These are phyloP conservation scores for Lottia gigantea DNA, from an alignment of 2,888 invertebrate genomes.

Conservation along the genomic window DNA sequence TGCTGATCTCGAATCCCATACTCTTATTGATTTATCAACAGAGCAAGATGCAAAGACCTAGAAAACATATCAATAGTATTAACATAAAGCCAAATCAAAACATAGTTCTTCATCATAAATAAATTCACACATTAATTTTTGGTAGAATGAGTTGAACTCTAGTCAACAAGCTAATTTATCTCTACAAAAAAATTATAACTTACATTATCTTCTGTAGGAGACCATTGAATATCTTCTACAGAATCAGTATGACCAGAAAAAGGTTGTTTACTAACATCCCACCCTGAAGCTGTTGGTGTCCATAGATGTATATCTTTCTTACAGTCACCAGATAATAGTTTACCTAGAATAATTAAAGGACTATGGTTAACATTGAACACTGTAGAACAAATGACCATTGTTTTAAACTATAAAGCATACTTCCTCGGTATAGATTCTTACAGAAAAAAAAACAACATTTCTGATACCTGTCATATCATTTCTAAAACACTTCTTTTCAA, in stretches of 20 bases:
- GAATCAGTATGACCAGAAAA: conserved; percentile 88
- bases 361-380: neutral
- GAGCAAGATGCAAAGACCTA: conserved; percentile 72
- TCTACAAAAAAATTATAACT: conserved; percentile 20
- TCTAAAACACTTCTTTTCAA: too few species aligned
- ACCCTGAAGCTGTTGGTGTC: conserved; percentile 84
- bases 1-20: conserved; percentile 93
- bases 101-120: too few species aligned
- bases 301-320: conserved; percentile 93
- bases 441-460: too few species aligned
- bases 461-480: too few species aligned
- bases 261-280: conserved; percentile 92
- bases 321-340: conserved; percentile 93
- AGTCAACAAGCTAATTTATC: too few species aligned
- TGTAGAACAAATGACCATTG: too few species aligned
- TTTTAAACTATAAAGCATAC: too few species aligned
- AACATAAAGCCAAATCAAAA: neutral
- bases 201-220: conserved; percentile 88
- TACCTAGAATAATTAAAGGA: conserved; percentile 70
- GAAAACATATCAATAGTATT: neutral
- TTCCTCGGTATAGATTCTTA: too few species aligned
- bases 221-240: conserved; percentile 99
- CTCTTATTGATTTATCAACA: conserved; percentile 77
- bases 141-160: too few species aligned
- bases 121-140: too few species aligned